Percentiles rank a stretch among this genome's conserved stretches.
Evolutionary conservation across 2,888 invertebrate genomes (phyloP).

Genomic region (Alcis repandata): DNA sequence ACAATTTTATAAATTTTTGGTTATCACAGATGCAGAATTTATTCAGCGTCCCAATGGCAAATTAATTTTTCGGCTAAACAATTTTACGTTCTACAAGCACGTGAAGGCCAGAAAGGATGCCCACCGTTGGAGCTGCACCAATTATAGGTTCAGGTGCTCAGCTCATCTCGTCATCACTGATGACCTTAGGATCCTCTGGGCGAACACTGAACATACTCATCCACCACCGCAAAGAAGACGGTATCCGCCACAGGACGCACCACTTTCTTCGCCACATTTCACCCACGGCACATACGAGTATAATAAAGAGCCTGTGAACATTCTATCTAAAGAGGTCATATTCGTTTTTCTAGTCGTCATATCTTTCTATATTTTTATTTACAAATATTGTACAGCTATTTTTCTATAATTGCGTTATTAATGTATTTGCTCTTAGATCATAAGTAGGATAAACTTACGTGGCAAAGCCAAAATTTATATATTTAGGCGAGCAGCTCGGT

Average conservation of each 20-base stretch:
- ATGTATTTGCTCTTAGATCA: too few relatives aligned
- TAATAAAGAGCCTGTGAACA: too few relatives aligned
- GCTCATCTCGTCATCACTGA: slow-evolving; percentile 79
- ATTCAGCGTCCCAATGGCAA: slow-evolving; percentile 76
- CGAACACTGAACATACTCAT: slow-evolving; percentile 72
- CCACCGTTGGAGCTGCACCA: slow-evolving; percentile 79
- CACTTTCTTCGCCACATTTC: too few relatives aligned
- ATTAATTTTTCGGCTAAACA: slow-evolving; percentile 76
- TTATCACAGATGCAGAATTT: slow-evolving; percentile 64
- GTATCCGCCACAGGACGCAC: neutral
- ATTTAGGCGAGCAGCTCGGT: too few relatives aligned
- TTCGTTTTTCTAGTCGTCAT: too few relatives aligned
- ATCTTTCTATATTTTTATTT: too few relatives aligned
- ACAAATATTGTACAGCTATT: too few relatives aligned
- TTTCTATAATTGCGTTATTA: too few relatives aligned
- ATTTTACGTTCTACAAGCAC: slow-evolving; percentile 79
- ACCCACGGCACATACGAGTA: neutral
- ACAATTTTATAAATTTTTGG: slow-evolving; percentile 2
- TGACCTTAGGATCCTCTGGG: slow-evolving; percentile 73
- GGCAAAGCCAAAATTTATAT: too few relatives aligned
- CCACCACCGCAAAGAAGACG: slow-evolving; percentile 35
- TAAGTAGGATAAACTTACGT: too few relatives aligned
- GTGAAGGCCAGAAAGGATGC: slow-evolving; percentile 74
- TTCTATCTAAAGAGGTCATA: too few relatives aligned
- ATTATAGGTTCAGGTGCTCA: slow-evolving; percentile 73